Conservation (phyloP, 2,888 invertebrate species). For the Harpalus rufipes region DNA sequence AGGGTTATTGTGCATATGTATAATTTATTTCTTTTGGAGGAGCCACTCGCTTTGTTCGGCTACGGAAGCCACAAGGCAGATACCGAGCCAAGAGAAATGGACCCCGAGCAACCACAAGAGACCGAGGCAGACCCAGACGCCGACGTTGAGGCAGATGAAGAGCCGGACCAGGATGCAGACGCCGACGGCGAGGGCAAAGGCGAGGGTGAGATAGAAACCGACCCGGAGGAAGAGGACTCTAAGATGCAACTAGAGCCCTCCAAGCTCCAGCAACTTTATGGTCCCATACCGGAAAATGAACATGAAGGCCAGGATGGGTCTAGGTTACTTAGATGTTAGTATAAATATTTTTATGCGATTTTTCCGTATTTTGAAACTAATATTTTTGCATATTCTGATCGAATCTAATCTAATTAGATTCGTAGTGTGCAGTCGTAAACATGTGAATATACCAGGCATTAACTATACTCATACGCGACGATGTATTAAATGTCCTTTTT, state of each 20-base stretch:
- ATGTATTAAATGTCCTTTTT: no score
- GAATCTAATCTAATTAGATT: no score
- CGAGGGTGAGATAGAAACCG: conserved; percentile 60
- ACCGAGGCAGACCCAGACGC: conserved; percentile 68
- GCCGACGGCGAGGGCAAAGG: conserved; percentile 73
- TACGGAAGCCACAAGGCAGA: conserved; percentile 74
- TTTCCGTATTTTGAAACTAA: no score
- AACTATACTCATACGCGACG: no score
- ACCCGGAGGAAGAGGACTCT: conserved; percentile 73
- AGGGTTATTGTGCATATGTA: neutral
- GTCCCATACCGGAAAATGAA: conserved; percentile 75
- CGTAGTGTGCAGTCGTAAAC: no score
- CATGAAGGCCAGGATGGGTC: conserved; percentile 75
- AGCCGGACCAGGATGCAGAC: conserved; percentile 72
- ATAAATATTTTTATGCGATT: neutral
- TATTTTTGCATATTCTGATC: no score
- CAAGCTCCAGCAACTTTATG: conserved; percentile 80
- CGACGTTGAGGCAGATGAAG: conserved; percentile 70
- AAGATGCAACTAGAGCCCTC: conserved; percentile 76
- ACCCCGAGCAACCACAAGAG: neutral
- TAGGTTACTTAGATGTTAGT: conserved; percentile 79
- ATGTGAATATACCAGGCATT: no score
- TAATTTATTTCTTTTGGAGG: conserved; percentile 81
- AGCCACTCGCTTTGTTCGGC: conserved; percentile 93
- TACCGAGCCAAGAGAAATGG: conserved; percentile 24